Conservation (phyloP, 2,888 invertebrate genomes). For the Incurvaria masculella region DNA sequence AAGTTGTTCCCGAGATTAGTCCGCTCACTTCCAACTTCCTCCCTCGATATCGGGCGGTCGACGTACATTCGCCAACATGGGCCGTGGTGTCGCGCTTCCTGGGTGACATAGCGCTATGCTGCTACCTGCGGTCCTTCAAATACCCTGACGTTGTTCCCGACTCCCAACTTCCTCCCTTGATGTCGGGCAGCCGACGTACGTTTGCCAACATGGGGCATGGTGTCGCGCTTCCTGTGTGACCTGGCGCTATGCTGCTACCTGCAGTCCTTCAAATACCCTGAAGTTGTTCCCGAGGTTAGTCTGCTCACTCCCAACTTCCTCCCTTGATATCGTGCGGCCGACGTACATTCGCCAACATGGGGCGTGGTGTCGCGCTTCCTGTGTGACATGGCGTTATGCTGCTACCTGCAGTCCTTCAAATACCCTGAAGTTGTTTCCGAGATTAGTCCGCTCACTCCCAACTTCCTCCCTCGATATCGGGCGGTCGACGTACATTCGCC, state of each 20-base stretch:
- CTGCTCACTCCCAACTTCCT: too few species aligned
- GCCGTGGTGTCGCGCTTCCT: constrained; percentile 58
- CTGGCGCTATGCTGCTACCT: constrained; percentile 64
- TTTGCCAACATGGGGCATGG: constrained; percentile 52
- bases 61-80: constrained; percentile 49
- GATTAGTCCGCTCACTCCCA: too few species aligned
- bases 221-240: constrained; percentile 60
- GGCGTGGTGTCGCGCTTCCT: too few species aligned
- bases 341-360: too few species aligned
- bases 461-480: too few species aligned
- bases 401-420: too few species aligned
- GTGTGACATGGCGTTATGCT: too few species aligned
- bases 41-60: constrained; percentile 54
- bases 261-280: constrained; percentile 66
- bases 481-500: too few species aligned
- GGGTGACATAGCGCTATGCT: constrained; percentile 64
- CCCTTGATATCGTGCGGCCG: too few species aligned
- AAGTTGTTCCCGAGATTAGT: constrained; percentile 57
- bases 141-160: constrained; percentile 67
- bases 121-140: constrained; percentile 61
- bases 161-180: too few species aligned
- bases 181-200: constrained; percentile 51
- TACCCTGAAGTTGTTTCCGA: too few species aligned
- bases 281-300: constrained; percentile 57
- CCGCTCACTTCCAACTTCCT: too few species aligned